Conservation (phyloP, 2,797 vertebrate genomes). For the Decapterus maruadsi region DNA sequence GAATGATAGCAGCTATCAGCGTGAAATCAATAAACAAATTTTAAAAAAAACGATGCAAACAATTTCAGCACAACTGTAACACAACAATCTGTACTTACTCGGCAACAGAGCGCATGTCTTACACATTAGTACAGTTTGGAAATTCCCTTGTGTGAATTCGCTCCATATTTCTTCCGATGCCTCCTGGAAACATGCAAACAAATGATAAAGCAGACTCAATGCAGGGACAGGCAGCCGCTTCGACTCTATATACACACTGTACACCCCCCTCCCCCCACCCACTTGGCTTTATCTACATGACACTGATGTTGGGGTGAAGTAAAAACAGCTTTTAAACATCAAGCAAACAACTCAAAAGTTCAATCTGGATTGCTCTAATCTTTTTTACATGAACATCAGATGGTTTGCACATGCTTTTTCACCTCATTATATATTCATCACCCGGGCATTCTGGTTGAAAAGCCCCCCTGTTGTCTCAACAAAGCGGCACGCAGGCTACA, state of each 20-base stretch:
- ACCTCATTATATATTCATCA: constrained; percentile 48
- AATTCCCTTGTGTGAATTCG: constrained; percentile 94
- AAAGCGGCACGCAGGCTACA: constrained; percentile 13
- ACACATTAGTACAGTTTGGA: constrained; percentile 98
- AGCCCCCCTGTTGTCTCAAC: constrained; percentile 37
- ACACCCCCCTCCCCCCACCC: no score
- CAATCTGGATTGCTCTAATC: constrained; percentile 18
- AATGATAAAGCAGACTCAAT: constrained; percentile 42
- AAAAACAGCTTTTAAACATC: constrained; percentile 22
- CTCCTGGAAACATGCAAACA: constrained; percentile 83
- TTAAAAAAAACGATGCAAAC: constrained; percentile 61
- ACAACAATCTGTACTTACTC: constrained; percentile 75
- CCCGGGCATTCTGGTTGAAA: constrained; percentile 37
- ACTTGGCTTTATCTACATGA: constrained; percentile 16
- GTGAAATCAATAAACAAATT: constrained; percentile 36
- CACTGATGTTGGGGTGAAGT: constrained; percentile 4
- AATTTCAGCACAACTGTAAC: constrained; percentile 68
- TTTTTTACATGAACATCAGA: constrained; percentile 41
- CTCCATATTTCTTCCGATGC: constrained; percentile 91
- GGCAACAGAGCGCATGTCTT: constrained; percentile 71
- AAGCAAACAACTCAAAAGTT: constrained; percentile 26
- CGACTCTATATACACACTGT: constrained; percentile 30
- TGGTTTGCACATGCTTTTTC: constrained; percentile 32
- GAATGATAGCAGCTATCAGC: constrained; percentile 61
- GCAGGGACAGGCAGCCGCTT: constrained; percentile 17